Evolutionary conservation across 2,797 vertebrate species (phyloP).

Genomic region (Tadarida brasiliensis): DNA sequence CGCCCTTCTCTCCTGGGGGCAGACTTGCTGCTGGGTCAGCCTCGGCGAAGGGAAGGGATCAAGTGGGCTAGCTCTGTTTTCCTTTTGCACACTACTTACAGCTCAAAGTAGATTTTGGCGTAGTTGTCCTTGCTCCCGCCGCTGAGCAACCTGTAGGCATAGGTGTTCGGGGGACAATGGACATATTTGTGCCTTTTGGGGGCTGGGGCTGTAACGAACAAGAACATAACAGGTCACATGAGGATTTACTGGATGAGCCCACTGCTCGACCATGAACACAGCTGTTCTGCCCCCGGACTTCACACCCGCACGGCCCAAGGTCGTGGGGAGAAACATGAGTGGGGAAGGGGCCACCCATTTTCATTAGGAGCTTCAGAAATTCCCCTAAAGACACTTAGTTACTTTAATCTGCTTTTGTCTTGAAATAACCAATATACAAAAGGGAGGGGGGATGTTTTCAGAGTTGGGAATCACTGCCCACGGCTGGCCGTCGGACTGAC

Average conservation of each 20-base stretch:
- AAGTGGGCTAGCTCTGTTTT: fast-evolving
- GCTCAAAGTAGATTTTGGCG: conserved; percentile 88
- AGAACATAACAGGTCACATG: fast-evolving
- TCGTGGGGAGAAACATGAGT: fast-evolving
- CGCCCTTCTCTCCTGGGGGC: not conserved
- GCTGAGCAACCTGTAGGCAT: conserved; percentile 86
- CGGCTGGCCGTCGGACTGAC: fast-evolving
- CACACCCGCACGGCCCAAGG: fast-evolving
- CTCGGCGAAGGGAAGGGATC: not conserved
- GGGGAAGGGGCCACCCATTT: not conserved
- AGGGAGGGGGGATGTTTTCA: not conserved
- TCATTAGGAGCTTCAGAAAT: fast-evolving
- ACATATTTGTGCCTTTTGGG: conserved; percentile 88
- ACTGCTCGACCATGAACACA: fast-evolving
- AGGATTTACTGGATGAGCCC: fast-evolving
- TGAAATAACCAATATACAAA: not conserved
- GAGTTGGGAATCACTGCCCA: not conserved
- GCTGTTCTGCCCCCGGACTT: fast-evolving
- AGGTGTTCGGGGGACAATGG: conserved; percentile 81
- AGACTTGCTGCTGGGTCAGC: fast-evolving
- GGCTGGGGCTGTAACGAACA: conserved; percentile 80
- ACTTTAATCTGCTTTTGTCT: too few relatives aligned
- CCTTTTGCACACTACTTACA: conserved; percentile 83
- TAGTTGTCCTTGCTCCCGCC: conserved; percentile 76
- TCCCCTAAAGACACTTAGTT: not conserved